phyloP scores from a whole-genome alignment of 1,140 invertebrate genomes.

The Branchinecta lynchi region DNA sequence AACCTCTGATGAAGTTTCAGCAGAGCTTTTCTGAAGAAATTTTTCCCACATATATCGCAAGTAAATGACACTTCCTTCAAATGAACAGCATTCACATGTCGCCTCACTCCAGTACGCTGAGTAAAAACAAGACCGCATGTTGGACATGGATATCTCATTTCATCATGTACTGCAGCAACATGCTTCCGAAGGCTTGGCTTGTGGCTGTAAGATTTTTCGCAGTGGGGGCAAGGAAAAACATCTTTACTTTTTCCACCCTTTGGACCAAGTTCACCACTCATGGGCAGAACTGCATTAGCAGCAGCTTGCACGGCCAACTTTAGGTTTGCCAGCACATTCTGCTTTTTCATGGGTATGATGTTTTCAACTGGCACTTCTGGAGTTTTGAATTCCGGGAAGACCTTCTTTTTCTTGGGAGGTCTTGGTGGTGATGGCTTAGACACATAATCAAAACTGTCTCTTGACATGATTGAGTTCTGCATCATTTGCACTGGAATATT shows the following conservation, averaged over 20 bases:
- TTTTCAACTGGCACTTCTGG: not conserved
- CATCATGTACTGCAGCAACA: not conserved
- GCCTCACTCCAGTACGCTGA: not conserved
- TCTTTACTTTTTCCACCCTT: conserved; percentile 1
- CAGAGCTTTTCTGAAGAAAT: conserved; percentile 4
- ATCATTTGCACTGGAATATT: too few species aligned
- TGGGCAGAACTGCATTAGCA: not conserved
- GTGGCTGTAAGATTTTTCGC: not conserved
- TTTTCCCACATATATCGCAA: not conserved
- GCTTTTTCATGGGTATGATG: not conserved
- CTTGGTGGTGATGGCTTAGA: not conserved
- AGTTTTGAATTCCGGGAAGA: not conserved
- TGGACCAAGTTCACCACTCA: not conserved
- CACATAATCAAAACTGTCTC: too few species aligned
- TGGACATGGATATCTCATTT: conserved; percentile 6
- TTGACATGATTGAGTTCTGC: too few species aligned
- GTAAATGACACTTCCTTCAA: not conserved
- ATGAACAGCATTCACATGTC: conserved; percentile 4
- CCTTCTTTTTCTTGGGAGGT: not conserved
- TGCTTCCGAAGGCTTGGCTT: conserved; percentile 8
- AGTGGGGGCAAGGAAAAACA: not conserved
- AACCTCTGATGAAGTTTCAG: not conserved
- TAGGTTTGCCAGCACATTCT: not conserved
- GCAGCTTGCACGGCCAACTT: not conserved
- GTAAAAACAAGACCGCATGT: conserved; percentile 9